Conservation (phyloP, 2,888 invertebrate genomes). For the Coenonympha arcania region DNA sequence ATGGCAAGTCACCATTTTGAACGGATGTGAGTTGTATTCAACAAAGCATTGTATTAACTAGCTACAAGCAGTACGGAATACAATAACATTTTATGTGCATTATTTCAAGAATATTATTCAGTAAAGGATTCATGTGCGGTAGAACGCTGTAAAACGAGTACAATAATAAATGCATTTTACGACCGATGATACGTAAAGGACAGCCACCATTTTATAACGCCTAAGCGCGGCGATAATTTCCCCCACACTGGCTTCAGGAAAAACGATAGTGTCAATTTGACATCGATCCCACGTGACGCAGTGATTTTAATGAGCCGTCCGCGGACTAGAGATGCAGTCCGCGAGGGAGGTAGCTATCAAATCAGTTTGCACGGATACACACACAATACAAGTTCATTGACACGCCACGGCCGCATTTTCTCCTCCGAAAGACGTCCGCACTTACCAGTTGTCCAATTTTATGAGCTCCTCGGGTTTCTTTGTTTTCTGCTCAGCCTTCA, state of each 20-base stretch:
- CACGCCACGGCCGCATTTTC: conserved; percentile 76
- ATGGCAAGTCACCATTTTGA: conserved; percentile 79
- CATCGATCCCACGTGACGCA: conserved; percentile 83
- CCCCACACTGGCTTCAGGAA: conserved; percentile 71
- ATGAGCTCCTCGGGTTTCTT: conserved; percentile 96
- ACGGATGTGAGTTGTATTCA: conserved; percentile 70
- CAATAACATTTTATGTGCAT: conserved; percentile 40
- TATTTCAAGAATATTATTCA: conserved; percentile 42
- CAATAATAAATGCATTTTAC: conserved; percentile 51
- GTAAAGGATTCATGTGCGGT: conserved; percentile 38
- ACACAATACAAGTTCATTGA: conserved; percentile 76
- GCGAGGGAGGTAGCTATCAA: conserved; percentile 79
- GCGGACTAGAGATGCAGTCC: conserved; percentile 76
- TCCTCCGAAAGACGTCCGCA: conserved; percentile 72
- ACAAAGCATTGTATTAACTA: conserved; percentile 62
- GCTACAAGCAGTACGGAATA: conserved; percentile 39
- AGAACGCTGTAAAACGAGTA: conserved; percentile 42
- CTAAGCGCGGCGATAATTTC: conserved; percentile 71
- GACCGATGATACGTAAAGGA: conserved; percentile 58
- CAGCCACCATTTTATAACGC: conserved; percentile 76
- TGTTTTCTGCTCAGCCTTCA: conserved; percentile 91
- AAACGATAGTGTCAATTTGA: conserved; percentile 76
- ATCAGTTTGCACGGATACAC: conserved; percentile 76
- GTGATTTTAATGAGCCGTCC: conserved; percentile 80
- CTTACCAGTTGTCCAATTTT: conserved; percentile 96